phyloP scores from a whole-genome alignment of 2,113 vertebrate genomes.

The Junco hyemalis region DNA sequence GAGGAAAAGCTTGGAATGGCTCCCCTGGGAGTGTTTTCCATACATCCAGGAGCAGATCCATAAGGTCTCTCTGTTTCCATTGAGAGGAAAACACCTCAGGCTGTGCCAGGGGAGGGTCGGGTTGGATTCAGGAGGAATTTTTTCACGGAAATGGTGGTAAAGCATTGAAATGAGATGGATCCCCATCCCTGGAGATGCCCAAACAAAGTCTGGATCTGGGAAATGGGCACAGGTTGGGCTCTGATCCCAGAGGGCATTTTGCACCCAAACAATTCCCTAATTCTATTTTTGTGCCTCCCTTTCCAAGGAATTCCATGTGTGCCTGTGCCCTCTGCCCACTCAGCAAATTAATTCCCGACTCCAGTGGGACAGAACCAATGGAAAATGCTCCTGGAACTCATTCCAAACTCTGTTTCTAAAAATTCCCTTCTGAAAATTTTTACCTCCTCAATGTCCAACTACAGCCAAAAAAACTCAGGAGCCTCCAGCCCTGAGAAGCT shows the following conservation, averaged over 20 bases:
- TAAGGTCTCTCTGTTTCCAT: background rate
- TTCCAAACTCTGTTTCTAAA: background rate
- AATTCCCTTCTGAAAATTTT: background rate
- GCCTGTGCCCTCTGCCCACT: background rate
- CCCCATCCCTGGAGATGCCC: too few relatives aligned
- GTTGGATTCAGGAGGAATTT: background rate
- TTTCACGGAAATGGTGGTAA: background rate
- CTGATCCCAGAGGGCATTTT: background rate
- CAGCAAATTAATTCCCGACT: background rate
- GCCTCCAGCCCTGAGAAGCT: background rate
- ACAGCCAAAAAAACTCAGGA: constrained; percentile 46
- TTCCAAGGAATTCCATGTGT: rapidly evolving
- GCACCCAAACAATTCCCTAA: background rate
- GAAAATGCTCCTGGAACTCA: background rate
- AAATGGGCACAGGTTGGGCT: too few relatives aligned
- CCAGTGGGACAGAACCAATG: background rate
- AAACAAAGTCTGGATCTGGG: background rate
- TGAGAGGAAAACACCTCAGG: background rate
- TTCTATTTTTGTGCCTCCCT: background rate
- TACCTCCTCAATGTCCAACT: constrained; percentile 16
- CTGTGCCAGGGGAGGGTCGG: background rate
- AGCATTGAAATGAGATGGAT: background rate
- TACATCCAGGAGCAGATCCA: background rate
- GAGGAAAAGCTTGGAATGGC: background rate
- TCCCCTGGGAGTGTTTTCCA: background rate